Base-by-base conservation (phyloP, 2,888 invertebrate genomes). In the Sesia bembeciformis region DNA sequence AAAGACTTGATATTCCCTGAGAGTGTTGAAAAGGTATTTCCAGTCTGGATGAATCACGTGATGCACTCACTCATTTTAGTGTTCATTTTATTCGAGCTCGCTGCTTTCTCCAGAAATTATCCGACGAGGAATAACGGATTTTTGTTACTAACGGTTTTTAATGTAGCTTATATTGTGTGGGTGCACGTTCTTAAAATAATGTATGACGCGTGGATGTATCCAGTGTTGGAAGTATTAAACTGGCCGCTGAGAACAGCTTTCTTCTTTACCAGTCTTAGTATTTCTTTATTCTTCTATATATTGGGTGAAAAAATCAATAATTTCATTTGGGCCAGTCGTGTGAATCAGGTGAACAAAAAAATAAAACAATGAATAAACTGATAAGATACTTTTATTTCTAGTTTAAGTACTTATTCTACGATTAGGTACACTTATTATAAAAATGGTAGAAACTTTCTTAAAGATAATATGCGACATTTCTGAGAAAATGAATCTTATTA, bases 1-100 rank as follows among this genome's bases (percentile, higher is more conserved):
- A 93, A 97, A 59, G 95, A 96, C 65, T 84, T 98, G n/a, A 95
- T 98, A 39, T 94, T 96, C 69, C 98, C 98, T 0, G 92, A 92
- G 64, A 91, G 91, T 3, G 76, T 97, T 54, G 97, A 96, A 70
- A 84, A 90, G n/a, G 92, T 93, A 56, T 95, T 97, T 66, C 98
- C 98, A 3, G 78, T 78, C 40, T 98, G 97, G 97, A 79, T 97
- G 40, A 98, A 98, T 77, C 98, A 98, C 74, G 85, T 94, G 0
- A 92, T 96, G 92, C 97, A 97, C 78, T 96, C 97, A 1, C 92
- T 94, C 61, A 94, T 97, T 54, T 88, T 95, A 64, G 87, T 95
- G 0, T 94, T 96, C 63, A 93, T 95, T n/a, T 60, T 95, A 1
- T 66, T 95, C 52, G 97, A 97, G 81, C 88, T 95, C 74, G 78